A percentile compares a stretch with the other conserved stretches of the same genome.
phyloP scores from a whole-genome alignment of 2,113 vertebrate species.

The Tragelaphus strepsiceros region DNA sequence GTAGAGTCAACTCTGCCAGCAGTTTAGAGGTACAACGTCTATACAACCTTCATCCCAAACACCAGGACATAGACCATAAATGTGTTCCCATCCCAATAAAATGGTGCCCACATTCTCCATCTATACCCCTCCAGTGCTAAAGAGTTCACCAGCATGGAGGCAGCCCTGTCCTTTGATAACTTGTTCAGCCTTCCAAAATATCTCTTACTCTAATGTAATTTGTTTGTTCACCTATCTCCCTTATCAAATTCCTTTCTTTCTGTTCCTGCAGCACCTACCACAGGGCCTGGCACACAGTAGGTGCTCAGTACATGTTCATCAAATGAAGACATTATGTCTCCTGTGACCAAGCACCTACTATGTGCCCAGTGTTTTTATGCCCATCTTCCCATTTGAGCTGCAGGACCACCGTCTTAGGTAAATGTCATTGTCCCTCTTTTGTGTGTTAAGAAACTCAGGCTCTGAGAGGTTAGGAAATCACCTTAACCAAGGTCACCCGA shows the following conservation, averaged over 20 bases:
- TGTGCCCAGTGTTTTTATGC: fast-evolving
- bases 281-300: neutral
- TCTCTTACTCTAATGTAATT: neutral
- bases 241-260: neutral
- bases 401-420: neutral
- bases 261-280: neutral
- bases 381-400: neutral
- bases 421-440: neutral
- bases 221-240: neutral
- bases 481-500: neutral
- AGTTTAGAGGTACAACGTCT: neutral
- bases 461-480: neutral
- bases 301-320: neutral
- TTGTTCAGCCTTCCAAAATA: neutral
- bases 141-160: neutral
- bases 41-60: neutral
- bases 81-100: neutral
- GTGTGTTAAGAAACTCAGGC: neutral
- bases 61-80: neutral
- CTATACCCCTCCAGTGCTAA: neutral
- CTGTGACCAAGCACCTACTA: neutral
- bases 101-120: neutral
- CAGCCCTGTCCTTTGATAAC: neutral
- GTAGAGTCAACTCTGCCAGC: neutral
- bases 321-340: neutral